Evolutionary conservation across 2,888 invertebrate genomes (phyloP).

Genomic region (Zygogramma bicolorata): DNA sequence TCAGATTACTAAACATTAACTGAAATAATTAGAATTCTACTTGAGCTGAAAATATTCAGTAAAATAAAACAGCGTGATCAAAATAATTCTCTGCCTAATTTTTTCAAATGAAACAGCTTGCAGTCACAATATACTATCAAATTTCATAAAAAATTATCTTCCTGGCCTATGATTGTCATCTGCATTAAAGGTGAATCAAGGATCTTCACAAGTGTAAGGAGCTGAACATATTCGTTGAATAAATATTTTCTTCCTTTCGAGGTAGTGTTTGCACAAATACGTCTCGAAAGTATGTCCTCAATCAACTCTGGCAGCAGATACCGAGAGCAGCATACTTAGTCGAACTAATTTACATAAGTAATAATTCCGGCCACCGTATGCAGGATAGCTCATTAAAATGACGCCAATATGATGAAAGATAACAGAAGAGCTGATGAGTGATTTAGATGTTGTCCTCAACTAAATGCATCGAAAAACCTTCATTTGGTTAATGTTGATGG

Average conservation of each 20-base stretch:
- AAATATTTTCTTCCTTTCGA: background rate
- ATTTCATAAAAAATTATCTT: too few relatives aligned
- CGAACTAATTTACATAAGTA: slow-evolving; percentile 2
- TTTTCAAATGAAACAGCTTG: too few relatives aligned
- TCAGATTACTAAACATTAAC: too few relatives aligned
- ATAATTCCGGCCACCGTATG: background rate
- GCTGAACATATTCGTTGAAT: background rate
- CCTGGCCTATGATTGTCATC: background rate
- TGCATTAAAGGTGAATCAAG: background rate
- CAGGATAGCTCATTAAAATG: background rate
- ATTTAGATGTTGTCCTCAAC: background rate
- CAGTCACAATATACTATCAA: too few relatives aligned
- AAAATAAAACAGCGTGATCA: too few relatives aligned
- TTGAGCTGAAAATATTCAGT: too few relatives aligned
- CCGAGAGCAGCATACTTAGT: background rate
- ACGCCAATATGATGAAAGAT: background rate
- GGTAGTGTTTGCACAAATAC: background rate
- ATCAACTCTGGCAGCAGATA: background rate
- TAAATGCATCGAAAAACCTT: background rate
- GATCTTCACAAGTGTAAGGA: background rate
- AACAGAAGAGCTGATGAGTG: background rate
- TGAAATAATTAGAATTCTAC: too few relatives aligned
- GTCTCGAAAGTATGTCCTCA: background rate
- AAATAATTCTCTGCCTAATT: too few relatives aligned
- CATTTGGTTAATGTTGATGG: background rate